These are phyloP conservation scores for Cotesia typhae DNA, from an alignment of 1,140 invertebrate species.

Conservation along the genomic window DNA sequence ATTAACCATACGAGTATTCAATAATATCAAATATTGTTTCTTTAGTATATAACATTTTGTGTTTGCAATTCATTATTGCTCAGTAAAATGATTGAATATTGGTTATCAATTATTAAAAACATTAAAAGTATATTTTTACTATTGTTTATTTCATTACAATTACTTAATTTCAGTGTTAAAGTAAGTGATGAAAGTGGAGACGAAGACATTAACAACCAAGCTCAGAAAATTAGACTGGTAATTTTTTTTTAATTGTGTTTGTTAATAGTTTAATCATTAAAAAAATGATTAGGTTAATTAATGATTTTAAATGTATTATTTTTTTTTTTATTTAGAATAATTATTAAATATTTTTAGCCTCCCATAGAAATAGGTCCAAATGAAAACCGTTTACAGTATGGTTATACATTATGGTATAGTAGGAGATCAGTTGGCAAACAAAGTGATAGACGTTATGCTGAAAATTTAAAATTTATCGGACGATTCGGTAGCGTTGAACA, in stretches of 20 bases:
- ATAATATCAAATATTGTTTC: too few relatives aligned
- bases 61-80: neutral
- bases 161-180: constrained; percentile 22
- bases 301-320: too few relatives aligned
- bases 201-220: constrained; percentile 21
- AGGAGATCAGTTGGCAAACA: constrained; percentile 76
- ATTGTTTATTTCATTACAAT: neutral
- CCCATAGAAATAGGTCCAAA: constrained; percentile 75
- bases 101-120: neutral
- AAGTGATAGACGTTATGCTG: constrained; percentile 73
- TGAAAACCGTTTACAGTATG: constrained; percentile 88
- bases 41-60: neutral
- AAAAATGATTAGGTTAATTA: too few relatives aligned
- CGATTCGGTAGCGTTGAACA: constrained; percentile 92
- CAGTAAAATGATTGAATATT: neutral
- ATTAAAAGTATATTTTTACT: neutral
- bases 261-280: too few relatives aligned
- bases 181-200: constrained; percentile 33
- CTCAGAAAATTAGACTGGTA: constrained; percentile 59
- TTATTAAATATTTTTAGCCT: constrained; percentile 52
- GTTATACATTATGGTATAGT: constrained; percentile 91
- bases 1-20: too few relatives aligned
- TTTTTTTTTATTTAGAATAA: constrained; percentile 21
- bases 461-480: constrained; percentile 80
- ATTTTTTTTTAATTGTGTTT: constrained; percentile 42